phyloP scores from a whole-genome alignment of 1,140 invertebrate genomes.

The Bombus waltoni region DNA sequence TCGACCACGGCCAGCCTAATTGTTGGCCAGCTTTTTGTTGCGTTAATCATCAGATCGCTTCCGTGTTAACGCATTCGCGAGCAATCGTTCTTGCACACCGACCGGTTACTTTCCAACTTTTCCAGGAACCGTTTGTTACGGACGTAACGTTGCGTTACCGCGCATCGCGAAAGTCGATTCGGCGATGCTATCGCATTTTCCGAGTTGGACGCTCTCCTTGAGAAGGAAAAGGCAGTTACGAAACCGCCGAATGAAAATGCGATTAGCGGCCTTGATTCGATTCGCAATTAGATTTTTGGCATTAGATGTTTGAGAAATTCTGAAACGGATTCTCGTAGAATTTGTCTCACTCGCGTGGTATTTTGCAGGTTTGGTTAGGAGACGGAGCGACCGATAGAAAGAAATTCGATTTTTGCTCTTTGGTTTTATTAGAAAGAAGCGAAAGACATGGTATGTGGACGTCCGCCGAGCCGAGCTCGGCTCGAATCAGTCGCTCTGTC shows the following conservation, averaged over 20 bases:
- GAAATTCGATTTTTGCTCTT: constrained; percentile 69
- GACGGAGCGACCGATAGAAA: background rate
- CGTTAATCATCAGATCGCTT: constrained; percentile 54
- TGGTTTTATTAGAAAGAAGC: constrained; percentile 79
- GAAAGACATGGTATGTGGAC: constrained; percentile 57
- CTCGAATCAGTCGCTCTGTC: background rate
- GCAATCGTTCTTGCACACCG: constrained; percentile 21
- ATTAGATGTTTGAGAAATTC: too few relatives aligned
- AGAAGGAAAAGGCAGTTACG: constrained; percentile 4
- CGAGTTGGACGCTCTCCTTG: background rate
- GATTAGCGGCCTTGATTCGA: background rate
- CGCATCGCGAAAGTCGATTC: constrained; percentile 34
- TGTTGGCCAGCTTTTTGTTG: constrained; percentile 25
- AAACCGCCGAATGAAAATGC: constrained; percentile 21
- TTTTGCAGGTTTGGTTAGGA: too few relatives aligned
- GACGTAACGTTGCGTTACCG: constrained; percentile 29
- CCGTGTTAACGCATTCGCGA: constrained; percentile 40
- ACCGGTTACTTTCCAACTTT: constrained; percentile 29
- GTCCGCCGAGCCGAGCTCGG: background rate
- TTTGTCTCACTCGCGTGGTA: too few relatives aligned
- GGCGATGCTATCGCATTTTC: constrained; percentile 34
- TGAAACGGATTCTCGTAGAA: background rate
- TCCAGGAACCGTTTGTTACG: constrained; percentile 45
- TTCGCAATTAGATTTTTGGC: too few relatives aligned
- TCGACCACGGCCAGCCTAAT: constrained; percentile 34